A percentile compares a stretch with the other conserved stretches of the same genome.
Evolutionary conservation across 2,113 vertebrate species (phyloP).

Genomic region (Rhinoptilus africanus): DNA sequence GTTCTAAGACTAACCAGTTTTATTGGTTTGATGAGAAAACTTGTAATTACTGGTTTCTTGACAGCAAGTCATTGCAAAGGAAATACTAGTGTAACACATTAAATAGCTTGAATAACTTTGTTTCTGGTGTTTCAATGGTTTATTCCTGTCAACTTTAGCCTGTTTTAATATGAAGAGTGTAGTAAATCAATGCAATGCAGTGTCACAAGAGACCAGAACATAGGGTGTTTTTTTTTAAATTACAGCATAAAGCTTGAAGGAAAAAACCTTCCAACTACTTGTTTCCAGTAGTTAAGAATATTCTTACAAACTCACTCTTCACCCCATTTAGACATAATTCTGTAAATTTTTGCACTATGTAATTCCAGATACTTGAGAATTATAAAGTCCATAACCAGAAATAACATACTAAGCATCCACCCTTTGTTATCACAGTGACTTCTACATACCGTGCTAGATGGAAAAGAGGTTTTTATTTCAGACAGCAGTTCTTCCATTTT

Average conservation of each 20-base stretch:
- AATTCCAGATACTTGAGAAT: not conserved
- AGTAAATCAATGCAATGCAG: not conserved
- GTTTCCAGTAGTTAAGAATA: not conserved
- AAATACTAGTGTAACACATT: not conserved
- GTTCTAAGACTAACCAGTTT: not conserved
- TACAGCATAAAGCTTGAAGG: not conserved
- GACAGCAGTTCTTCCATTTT: constrained; percentile 34
- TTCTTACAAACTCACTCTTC: not conserved
- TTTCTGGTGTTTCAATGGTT: not conserved
- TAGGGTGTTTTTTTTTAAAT: too few relatives aligned
- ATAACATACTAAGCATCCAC: not conserved
- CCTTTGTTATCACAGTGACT: not conserved
- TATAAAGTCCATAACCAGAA: not conserved
- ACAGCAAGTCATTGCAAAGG: not conserved
- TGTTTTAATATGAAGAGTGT: not conserved
- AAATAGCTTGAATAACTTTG: not conserved
- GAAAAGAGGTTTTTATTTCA: constrained; percentile 65
- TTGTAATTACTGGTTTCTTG: not conserved
- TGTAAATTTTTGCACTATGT: not conserved
- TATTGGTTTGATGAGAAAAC: not conserved
- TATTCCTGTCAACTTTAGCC: not conserved
- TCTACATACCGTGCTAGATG: constrained; percentile 65
- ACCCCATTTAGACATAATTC: not conserved
- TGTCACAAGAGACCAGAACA: not conserved
- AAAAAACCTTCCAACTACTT: not conserved